Percentiles rank a stretch among this genome's conserved stretches.
These are phyloP conservation scores for Busseola fusca DNA, from an alignment of 2,888 invertebrate genomes.

Conservation along the genomic window DNA sequence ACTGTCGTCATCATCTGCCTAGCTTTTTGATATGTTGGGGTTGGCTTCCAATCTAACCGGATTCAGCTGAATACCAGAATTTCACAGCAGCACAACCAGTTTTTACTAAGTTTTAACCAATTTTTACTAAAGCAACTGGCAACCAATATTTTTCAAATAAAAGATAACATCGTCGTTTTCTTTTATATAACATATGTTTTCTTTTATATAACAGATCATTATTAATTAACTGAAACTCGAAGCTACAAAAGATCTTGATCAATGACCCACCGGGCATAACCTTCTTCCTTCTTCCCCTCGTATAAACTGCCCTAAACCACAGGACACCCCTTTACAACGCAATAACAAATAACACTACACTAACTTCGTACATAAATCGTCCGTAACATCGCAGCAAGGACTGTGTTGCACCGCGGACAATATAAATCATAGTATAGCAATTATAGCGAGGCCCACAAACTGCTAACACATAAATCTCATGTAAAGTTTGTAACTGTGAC, in stretches of 20 bases:
- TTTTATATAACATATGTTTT: background rate
- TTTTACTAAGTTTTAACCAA: too few relatives aligned
- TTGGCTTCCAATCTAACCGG: too few relatives aligned
- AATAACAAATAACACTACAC: slow-evolving; percentile 49
- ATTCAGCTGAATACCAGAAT: too few relatives aligned
- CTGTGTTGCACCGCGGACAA: slow-evolving; percentile 53
- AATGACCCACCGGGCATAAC: background rate
- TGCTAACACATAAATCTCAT: slow-evolving; percentile 55
- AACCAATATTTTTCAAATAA: too few relatives aligned
- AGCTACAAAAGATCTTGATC: background rate
- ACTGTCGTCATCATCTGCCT: too few relatives aligned
- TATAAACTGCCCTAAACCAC: slow-evolving; percentile 5
- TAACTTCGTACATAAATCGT: slow-evolving; percentile 56
- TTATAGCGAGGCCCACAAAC: slow-evolving; percentile 53
- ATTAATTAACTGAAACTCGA: background rate
- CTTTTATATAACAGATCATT: background rate
- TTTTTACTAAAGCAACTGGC: too few relatives aligned
- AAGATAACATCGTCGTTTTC: background rate
- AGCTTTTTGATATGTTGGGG: too few relatives aligned
- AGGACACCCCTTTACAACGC: slow-evolving; percentile 11
- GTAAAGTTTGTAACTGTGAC: slow-evolving; percentile 48
- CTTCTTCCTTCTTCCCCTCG: background rate
- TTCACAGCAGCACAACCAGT: too few relatives aligned
- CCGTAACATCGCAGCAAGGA: slow-evolving; percentile 51
- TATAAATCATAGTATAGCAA: slow-evolving; percentile 61